Conservation (phyloP, 1,140 invertebrate species). For the Trichoplusia ni region DNA sequence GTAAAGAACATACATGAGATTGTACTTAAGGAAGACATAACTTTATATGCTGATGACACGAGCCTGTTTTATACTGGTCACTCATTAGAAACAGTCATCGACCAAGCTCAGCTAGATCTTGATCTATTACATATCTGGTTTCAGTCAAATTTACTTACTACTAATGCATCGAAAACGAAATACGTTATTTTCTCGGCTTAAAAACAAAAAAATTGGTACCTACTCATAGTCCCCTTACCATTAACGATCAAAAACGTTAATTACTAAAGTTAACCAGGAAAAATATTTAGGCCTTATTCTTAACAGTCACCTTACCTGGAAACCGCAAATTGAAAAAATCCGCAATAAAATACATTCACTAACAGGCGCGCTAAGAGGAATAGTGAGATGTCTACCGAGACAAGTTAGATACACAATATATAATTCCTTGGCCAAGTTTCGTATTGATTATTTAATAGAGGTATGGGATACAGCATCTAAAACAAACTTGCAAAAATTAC, state of each 20-base stretch:
- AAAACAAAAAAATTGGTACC: neutral
- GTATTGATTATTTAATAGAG: slow-evolving; percentile 8
- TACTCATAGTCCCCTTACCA: too few species aligned
- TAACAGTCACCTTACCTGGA: too few species aligned
- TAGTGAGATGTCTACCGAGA: too few species aligned
- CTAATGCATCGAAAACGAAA: neutral
- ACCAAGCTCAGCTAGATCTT: neutral
- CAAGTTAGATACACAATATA: too few species aligned
- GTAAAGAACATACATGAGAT: neutral
- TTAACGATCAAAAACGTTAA: too few species aligned
- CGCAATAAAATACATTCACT: too few species aligned
- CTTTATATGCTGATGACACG: neutral
- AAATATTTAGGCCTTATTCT: too few species aligned
- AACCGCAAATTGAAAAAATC: too few species aligned
- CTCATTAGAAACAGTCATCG: neutral
- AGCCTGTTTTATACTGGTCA: neutral
- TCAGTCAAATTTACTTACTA: neutral
- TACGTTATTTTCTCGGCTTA: neutral
- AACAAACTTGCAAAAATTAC: neutral
- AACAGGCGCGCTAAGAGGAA: too few species aligned
- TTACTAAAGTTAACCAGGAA: too few species aligned
- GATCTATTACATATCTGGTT: neutral
- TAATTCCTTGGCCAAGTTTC: slow-evolving; percentile 9
- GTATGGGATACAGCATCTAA: neutral
- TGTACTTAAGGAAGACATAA: neutral